Base-by-base conservation (phyloP, 2,888 invertebrate species). In the Erannis defoliaria region DNA sequence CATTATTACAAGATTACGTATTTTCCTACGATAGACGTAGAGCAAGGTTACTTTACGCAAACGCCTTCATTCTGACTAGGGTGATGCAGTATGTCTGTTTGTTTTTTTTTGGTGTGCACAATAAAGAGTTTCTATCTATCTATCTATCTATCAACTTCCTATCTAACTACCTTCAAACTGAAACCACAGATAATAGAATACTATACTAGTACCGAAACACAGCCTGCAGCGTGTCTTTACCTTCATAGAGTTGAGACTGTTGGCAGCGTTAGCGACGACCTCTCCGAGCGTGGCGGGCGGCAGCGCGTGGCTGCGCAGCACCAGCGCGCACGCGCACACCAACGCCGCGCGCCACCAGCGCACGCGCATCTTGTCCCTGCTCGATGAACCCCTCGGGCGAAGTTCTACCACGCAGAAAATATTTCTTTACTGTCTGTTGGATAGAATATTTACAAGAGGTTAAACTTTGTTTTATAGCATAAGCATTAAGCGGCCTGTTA, bases 241-340 rank as follows among this genome's bases (percentile, higher is more conserved):
- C 88, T 93, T 93, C 92, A 93, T 93, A 54, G 92, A 91, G 70
- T 93, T 93, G 67, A 93, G 87, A 61, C 92, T 90, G 49, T 83
- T 89, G 1, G 93, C 93, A 1, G 93, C 93, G 59, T 93, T 93
- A 42, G 87, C 85, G 48, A 93, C 91, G 35, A 92, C 93, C 55
- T 93, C 93, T 0, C 93, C 93, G 1, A 93, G 80, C 4, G 93
- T 88, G 1, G 93, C 93, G 0, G 93, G 93, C 31, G 93, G 93
- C 55, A 93, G 74, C 21, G 90, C 90, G 29, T 81, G 77, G 67
- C 84, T 81, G 59, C 77, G 81, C 68, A 86, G 62, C 63, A 86
- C 80, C 51, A 86, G 74, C 46, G 83, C 82, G 68, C 84, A 86
- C 31, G 82, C 83, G 76, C 86, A 88, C 55, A 89, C 38, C 56